Conservation (phyloP, 2,797 vertebrate genomes). For the Phataginus tricuspis region DNA sequence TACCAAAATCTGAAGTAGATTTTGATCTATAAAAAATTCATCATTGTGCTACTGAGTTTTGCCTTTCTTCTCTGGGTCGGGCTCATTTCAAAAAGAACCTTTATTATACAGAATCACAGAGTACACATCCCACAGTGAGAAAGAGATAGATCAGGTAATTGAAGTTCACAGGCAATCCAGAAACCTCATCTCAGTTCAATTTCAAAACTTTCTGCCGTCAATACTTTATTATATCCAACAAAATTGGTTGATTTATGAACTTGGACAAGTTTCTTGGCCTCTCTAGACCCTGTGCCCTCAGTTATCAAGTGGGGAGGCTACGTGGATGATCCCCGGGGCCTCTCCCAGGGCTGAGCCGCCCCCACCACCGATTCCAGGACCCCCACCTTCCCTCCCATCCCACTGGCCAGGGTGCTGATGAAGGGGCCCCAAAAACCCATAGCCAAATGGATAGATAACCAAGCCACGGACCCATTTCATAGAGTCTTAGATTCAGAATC, state of each 20-base stretch:
- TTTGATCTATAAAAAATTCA: background rate
- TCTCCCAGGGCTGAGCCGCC: background rate
- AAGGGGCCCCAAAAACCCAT: accelerated
- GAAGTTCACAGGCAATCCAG: background rate
- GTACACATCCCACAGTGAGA: background rate
- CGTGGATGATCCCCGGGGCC: accelerated
- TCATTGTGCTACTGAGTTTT: background rate
- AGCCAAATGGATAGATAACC: background rate
- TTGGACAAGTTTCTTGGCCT: background rate
- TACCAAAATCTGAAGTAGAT: background rate
- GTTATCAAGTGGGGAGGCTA: accelerated
- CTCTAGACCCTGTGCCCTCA: background rate
- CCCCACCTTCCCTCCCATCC: accelerated
- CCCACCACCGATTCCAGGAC: background rate
- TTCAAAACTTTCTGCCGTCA: background rate
- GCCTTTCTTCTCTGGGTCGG: background rate
- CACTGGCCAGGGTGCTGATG: accelerated
- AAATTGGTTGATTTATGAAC: background rate
- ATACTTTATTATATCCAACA: background rate
- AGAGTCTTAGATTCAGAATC: background rate
- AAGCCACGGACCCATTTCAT: background rate
- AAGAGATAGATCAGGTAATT: background rate
- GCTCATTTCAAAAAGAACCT: background rate
- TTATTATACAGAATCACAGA: background rate
- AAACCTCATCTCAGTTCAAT: constrained; percentile 58